Conservation (phyloP, 2,797 vertebrate genomes). For the Rhinophrynus dorsalis region DNA sequence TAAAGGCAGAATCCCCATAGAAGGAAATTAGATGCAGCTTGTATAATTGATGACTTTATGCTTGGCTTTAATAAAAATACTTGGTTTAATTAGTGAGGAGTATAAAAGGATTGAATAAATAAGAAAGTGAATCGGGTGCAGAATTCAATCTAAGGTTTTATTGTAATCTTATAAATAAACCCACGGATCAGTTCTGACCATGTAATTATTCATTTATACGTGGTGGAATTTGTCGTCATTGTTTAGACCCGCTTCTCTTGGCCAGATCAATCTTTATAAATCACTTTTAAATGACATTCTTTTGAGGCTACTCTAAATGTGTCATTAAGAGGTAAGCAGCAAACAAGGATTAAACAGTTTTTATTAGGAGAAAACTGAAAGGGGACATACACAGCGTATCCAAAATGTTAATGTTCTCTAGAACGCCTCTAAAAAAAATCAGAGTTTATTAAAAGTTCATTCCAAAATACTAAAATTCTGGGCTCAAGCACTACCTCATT, state of each 20-base stretch:
- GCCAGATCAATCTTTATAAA: conserved; percentile 38
- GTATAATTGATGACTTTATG: conserved; percentile 68
- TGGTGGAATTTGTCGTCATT: conserved; percentile 43
- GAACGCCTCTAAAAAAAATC: conserved; percentile 46
- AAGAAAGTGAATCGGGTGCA: conserved; percentile 64
- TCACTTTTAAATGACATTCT: conserved; percentile 49
- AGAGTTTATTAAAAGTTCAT: conserved; percentile 29
- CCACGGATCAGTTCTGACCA: conserved; percentile 49
- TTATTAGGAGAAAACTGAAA: conserved; percentile 40
- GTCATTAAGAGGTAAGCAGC: conserved; percentile 33
- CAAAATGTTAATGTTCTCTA: not conserved
- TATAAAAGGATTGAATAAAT: conserved; percentile 67
- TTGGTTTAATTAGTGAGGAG: conserved; percentile 66
- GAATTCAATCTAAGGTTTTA: conserved; percentile 65
- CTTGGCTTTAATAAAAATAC: conserved; percentile 67
- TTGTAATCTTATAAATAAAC: conserved; percentile 62
- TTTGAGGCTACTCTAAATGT: conserved; percentile 46
- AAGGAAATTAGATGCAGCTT: conserved; percentile 69
- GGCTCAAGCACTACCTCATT: not conserved
- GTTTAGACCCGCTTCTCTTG: conserved; percentile 47
- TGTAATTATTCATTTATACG: conserved; percentile 50
- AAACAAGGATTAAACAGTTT: conserved; percentile 17
- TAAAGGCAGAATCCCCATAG: conserved; percentile 52
- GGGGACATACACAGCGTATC: not conserved
- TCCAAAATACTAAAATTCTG: conserved; percentile 37